Evolutionary conservation across 2,797 vertebrate genomes (phyloP).

Genomic region (Xenops minutus): DNA sequence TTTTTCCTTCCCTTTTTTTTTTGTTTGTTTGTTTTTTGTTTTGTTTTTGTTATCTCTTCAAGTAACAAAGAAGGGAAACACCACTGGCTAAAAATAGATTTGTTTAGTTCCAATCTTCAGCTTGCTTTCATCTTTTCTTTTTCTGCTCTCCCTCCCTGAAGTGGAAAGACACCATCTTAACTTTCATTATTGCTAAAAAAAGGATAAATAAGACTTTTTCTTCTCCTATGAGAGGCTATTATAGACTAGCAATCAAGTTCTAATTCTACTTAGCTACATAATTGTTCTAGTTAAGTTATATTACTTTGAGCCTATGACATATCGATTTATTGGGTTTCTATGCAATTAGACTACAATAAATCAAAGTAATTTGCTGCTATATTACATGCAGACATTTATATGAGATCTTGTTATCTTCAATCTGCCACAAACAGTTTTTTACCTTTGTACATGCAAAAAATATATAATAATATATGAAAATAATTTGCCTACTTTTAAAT

Average conservation of each 20-base stretch:
- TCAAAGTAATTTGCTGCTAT: slow-evolving; percentile 40
- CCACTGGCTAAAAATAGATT: not conserved
- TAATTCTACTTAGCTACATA: slow-evolving; percentile 7
- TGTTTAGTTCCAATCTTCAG: not conserved
- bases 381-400: not conserved
- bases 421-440: not conserved
- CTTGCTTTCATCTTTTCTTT: not conserved
- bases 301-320: not conserved
- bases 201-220: not conserved
- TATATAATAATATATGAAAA: not conserved
- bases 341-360: slow-evolving; percentile 29
- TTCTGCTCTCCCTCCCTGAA: not conserved
- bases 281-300: slow-evolving; percentile 30
- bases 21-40: not conserved
- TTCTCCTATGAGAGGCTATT: not conserved
- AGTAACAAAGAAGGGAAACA: not conserved
- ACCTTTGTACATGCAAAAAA: not conserved
- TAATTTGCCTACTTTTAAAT: not conserved
- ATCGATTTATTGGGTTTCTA: slow-evolving; percentile 5
- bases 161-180: not conserved
- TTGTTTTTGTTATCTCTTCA: not conserved
- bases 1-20: not conserved
- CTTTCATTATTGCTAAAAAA: not conserved
- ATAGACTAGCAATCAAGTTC: slow-evolving; percentile 3
- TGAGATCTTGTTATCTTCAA: not conserved